phyloP scores from a whole-genome alignment of 2,888 invertebrate genomes.

The Euspilapteryx auroguttella region DNA sequence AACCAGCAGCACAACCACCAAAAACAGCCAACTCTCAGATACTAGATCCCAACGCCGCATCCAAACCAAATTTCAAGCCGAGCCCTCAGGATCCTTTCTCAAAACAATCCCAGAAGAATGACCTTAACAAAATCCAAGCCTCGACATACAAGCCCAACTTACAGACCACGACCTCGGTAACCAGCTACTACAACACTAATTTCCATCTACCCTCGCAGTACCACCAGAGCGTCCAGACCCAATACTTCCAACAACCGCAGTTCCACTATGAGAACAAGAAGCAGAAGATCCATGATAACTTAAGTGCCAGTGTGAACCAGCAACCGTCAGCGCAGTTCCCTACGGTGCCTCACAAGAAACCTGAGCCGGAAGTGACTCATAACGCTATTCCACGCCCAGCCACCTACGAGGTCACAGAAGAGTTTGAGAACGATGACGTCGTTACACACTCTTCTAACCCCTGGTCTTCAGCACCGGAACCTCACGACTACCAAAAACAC shows the following conservation, averaged over 20 bases:
- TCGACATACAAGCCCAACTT: constrained; percentile 40
- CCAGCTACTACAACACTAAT: constrained; percentile 19
- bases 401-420: constrained; percentile 49
- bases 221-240: constrained; percentile 30
- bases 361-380: constrained; percentile 14
- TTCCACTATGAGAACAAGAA: constrained; percentile 29
- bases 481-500: constrained; percentile 17
- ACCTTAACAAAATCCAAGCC: constrained; percentile 22
- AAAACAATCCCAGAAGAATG: constrained; percentile 22
- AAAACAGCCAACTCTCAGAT: constrained; percentile 31
- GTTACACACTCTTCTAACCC: constrained; percentile 28
- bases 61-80: constrained; percentile 34
- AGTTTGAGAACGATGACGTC: constrained; percentile 23
- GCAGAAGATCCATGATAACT: constrained; percentile 27
- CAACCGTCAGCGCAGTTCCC: constrained; percentile 28
- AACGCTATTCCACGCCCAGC: constrained; percentile 18
- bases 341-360: constrained; percentile 19
- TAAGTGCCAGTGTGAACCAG: constrained; percentile 33
- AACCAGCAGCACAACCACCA: constrained; percentile 45
- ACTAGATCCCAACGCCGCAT: constrained; percentile 33
- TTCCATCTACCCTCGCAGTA: constrained; percentile 17
- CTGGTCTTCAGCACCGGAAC: constrained; percentile 32
- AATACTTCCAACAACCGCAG: constrained; percentile 20
- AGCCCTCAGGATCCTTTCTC: constrained; percentile 49
- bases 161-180: constrained; percentile 22